Evolutionary conservation across 2,888 invertebrate genomes (phyloP).

Genomic region (Toxonevra muliebris): DNA sequence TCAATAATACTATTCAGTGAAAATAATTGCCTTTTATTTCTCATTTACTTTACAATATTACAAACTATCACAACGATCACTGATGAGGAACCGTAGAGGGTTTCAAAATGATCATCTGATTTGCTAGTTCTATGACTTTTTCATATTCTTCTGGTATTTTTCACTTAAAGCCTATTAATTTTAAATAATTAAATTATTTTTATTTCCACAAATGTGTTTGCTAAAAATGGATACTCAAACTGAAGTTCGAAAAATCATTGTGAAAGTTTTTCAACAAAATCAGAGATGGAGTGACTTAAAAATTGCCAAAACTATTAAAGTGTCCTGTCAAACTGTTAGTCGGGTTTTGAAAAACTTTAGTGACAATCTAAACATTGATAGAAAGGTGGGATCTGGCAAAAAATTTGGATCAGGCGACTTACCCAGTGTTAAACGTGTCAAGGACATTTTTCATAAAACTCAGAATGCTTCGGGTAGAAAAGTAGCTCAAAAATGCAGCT

Average conservation of each 20-base stretch:
- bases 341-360: constrained; percentile 2
- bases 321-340: neutral
- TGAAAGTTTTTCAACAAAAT: neutral
- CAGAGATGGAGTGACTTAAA: neutral
- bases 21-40: too few relatives aligned
- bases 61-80: too few relatives aligned
- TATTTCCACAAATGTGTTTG: neutral
- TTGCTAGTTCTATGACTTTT: too few relatives aligned
- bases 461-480: neutral
- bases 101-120: too few relatives aligned
- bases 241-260: constrained; percentile 1
- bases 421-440: neutral
- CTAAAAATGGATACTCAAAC: neutral
- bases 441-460: neutral
- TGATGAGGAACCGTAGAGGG: too few relatives aligned
- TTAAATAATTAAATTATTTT: constrained; percentile 4
- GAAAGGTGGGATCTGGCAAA: neutral
- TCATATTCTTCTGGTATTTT: too few relatives aligned
- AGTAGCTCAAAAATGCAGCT: neutral
- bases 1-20: too few relatives aligned
- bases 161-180: too few relatives aligned
- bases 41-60: too few relatives aligned
- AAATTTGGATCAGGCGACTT: neutral
- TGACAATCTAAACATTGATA: neutral
- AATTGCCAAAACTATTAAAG: neutral